Conservation (phyloP, 2,888 invertebrate species). For the Chloroclystis v-ata region DNA sequence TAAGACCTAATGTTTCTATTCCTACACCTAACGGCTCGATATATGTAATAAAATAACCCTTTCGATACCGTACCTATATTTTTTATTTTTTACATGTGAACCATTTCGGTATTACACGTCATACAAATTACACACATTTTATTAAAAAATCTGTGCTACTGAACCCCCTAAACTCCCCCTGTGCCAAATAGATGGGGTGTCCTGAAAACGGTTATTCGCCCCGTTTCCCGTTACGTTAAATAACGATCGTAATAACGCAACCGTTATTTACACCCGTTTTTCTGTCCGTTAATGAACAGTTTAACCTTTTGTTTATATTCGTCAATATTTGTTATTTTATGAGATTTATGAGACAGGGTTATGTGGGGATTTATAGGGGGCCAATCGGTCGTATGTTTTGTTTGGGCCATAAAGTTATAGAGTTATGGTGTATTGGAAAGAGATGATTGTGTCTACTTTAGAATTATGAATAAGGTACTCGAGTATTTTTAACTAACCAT, state of each 20-base stretch:
- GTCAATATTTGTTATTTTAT: slow-evolving; percentile 10
- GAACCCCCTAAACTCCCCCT: no score
- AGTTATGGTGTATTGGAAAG: neutral
- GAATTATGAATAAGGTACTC: no score
- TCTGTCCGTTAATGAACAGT: slow-evolving; percentile 24
- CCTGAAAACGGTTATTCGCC: slow-evolving; percentile 22
- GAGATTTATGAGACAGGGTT: slow-evolving; percentile 12
- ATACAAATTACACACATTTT: no score
- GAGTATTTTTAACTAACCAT: no score
- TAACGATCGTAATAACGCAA: slow-evolving; percentile 29
- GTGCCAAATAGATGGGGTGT: slow-evolving; percentile 21
- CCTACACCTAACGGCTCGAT: no score
- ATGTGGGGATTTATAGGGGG: neutral
- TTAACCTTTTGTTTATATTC: slow-evolving; percentile 21
- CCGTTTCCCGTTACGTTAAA: slow-evolving; percentile 29
- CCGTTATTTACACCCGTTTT: slow-evolving; percentile 29
- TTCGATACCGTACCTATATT: no score
- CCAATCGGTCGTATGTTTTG: neutral
- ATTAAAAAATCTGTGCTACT: no score
- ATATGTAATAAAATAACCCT: no score
- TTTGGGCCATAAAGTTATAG: neutral
- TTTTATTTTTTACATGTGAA: no score
- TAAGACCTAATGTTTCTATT: no score
- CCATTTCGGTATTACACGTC: no score
- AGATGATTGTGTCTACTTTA: neutral